Percentiles rank a stretch among this genome's conserved stretches.
Conservation (phyloP, 1,140 invertebrate genomes). For the Araneus ventricosus region DNA sequence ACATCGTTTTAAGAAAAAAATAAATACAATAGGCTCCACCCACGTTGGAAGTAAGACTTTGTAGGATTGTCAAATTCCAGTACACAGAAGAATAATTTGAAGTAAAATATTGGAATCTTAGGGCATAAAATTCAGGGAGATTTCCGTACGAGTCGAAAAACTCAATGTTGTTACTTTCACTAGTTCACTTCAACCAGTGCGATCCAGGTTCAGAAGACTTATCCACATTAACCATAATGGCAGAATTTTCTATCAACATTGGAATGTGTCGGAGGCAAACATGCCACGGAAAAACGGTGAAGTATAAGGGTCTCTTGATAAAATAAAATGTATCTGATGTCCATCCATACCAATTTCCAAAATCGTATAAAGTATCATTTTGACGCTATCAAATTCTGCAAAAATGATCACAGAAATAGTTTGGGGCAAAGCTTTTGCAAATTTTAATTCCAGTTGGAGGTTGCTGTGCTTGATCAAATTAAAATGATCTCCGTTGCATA, state of each 20-base stretch:
- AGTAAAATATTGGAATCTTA: not conserved
- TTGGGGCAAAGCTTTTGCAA: not conserved
- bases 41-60: too few relatives aligned
- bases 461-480: too few relatives aligned
- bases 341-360: too few relatives aligned
- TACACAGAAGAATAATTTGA: not conserved
- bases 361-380: not conserved
- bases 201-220: not conserved
- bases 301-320: not conserved
- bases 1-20: not conserved
- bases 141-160: slow-evolving; percentile 17
- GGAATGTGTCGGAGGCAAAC: not conserved
- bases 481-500: not conserved
- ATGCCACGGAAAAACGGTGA: not conserved
- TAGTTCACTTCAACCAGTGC: not conserved
- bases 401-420: not conserved
- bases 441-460: slow-evolving; percentile 18
- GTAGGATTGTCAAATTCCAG: too few relatives aligned
- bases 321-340: too few relatives aligned
- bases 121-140: not conserved
- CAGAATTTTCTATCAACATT: not conserved
- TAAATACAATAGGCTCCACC: slow-evolving; percentile 44
- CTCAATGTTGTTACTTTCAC: not conserved
- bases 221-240: not conserved
- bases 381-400: not conserved